phyloP scores from a whole-genome alignment of 2,113 vertebrate genomes.

The Stictonetta naevosa region DNA sequence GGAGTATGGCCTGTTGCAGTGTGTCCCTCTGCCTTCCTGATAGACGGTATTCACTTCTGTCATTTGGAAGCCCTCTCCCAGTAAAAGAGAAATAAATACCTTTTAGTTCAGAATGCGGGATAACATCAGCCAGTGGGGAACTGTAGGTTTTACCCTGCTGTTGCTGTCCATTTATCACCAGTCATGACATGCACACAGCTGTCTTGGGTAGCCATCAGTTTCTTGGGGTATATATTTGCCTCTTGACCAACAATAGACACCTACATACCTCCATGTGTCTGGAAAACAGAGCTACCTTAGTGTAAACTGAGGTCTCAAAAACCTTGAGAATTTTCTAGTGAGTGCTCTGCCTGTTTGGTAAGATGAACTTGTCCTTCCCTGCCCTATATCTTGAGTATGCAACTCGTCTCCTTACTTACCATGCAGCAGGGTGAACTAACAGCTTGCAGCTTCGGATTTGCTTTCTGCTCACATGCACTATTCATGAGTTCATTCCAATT shows the following conservation, averaged over 20 bases:
- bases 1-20: neutral
- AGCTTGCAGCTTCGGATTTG: neutral
- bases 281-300: neutral
- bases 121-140: neutral
- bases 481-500: constrained; percentile 30
- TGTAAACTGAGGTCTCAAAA: neutral
- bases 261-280: neutral
- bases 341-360: neutral
- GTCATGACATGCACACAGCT: neutral
- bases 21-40: neutral
- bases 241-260: neutral
- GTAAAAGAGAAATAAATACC: neutral
- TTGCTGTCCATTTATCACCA: neutral
- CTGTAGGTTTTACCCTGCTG: neutral
- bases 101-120: neutral
- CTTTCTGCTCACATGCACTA: constrained; percentile 37
- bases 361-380: neutral
- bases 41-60: neutral
- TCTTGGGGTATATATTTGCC: neutral
- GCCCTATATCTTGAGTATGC: constrained; percentile 14
- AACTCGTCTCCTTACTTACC: neutral
- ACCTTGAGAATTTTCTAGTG: neutral
- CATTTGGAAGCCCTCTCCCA: neutral
- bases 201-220: neutral
- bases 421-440: neutral